Evolutionary conservation across 2,888 invertebrate genomes (phyloP), one percentile per base, ranked within the genome.

Genomic region (Drosophila infuscata): DNA sequence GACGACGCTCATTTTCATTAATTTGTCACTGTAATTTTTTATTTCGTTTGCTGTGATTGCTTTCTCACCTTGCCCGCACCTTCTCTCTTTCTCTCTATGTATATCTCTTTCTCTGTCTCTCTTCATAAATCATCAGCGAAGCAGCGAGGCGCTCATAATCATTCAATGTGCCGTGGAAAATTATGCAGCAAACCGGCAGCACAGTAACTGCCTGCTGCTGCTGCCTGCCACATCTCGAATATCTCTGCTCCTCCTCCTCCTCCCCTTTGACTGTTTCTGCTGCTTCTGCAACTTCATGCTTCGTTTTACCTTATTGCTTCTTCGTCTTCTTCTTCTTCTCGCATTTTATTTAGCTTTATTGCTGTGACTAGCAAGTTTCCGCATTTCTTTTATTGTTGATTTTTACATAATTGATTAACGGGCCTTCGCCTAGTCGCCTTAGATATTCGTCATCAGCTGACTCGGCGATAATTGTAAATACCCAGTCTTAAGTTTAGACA

Each of bases 91-190:
- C 2, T 12, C 53, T 46, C 4, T 3, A 36, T 15, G 15, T 15
- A 0, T 15, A 2, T 17, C n/a, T 46, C 0, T 29, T 0, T 9
- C 59, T 48, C 6, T 3, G 33, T 51, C 38, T 38, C 3, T 38
- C 38, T 68, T 71, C 72, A 85, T 85, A 84, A 88, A 77, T 85
- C 81, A 72, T 76, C 20, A 58, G 52, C 46, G 72, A 29, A 35
- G 67, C 79, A 81, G 69, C 67, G 80, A 76, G 70, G 74, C 87
- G 87, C 60, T 73, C 70, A 80, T 82, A 84, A 84, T 84, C 81
- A 84, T 78, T 82, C 88, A 87, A 87, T 87, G 84, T 83, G 66
- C 80, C 87, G 73, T 84, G 82, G 73, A 84, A 87, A 87, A 87
- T 84, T 86, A 86, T 84, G 74, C 83, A 83, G 83, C 71, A 62